A percentile compares a stretch with the other conserved stretches of the same genome.
Conservation (phyloP, 2,113 vertebrate species). For the Hyla sarda region DNA sequence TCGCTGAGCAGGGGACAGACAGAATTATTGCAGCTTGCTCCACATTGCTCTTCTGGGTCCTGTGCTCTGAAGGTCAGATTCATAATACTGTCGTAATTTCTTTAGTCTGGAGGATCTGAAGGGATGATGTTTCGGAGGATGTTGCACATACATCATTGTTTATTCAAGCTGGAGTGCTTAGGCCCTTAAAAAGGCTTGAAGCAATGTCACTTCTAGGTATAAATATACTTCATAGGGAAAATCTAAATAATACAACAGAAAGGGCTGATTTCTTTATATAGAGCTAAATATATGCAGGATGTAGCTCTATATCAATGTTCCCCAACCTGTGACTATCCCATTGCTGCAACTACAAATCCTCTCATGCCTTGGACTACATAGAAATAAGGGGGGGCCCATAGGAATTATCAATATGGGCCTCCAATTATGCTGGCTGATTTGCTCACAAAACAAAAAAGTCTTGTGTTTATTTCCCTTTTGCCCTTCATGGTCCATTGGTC, state of each 20-base stretch:
- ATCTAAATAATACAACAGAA: slow-evolving; percentile 3
- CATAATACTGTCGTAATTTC: slow-evolving; percentile 49
- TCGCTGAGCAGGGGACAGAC: slow-evolving; percentile 53
- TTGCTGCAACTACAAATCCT: no score
- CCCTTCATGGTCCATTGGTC: no score
- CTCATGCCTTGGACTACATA: not conserved
- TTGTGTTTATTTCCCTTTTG: no score
- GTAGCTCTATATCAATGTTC: not conserved
- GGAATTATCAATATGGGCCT: no score
- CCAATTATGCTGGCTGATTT: no score
- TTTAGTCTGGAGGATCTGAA: slow-evolving; percentile 38
- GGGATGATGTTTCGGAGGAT: slow-evolving; percentile 31
- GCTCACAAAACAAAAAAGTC: no score
- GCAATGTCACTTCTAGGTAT: slow-evolving; percentile 11
- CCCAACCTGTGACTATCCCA: no score
- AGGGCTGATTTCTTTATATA: not conserved
- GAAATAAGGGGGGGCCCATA: no score
- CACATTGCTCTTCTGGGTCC: slow-evolving; percentile 59
- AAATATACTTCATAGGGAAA: slow-evolving; percentile 7
- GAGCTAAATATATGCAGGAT: not conserved
- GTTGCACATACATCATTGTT: slow-evolving; percentile 32
- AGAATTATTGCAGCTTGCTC: slow-evolving; percentile 55
- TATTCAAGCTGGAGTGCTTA: slow-evolving; percentile 37
- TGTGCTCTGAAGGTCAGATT: slow-evolving; percentile 58
- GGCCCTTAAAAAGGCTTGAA: slow-evolving; percentile 28